Evolutionary conservation across 2,888 invertebrate genomes (phyloP).

Genomic region (Cremastinae sp.): DNA sequence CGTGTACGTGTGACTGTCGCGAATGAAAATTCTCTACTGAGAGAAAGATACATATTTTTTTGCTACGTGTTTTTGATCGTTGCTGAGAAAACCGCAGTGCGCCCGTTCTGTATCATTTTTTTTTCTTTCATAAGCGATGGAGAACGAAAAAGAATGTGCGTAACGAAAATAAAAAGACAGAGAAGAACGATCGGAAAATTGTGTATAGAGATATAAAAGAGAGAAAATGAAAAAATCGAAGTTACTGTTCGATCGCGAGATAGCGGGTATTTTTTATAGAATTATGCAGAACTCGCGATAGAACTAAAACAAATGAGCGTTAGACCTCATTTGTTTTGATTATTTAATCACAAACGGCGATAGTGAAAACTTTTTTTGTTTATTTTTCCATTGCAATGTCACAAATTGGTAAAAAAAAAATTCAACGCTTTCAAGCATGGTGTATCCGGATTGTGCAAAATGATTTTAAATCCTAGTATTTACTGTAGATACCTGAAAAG

Average conservation of each 20-base stretch:
- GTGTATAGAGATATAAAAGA: conserved; percentile 23
- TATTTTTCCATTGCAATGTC: neutral
- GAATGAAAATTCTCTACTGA: conserved; percentile 19
- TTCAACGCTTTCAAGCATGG: neutral
- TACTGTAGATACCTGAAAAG: conserved; percentile 37
- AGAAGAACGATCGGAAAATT: conserved; percentile 24
- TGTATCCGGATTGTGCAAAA: neutral
- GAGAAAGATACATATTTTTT: conserved; percentile 8
- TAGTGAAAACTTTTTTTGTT: conserved; percentile 14
- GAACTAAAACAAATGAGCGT: conserved; percentile 43
- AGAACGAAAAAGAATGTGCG: neutral
- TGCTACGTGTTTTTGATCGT: conserved; percentile 18
- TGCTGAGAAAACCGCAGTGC: conserved; percentile 6
- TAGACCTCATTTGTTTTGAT: conserved; percentile 1
- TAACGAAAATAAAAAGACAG: conserved; percentile 7
- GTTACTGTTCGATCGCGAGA: conserved; percentile 28
- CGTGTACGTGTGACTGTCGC: neutral
- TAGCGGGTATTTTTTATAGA: conserved; percentile 58
- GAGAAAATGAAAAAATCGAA: conserved; percentile 11
- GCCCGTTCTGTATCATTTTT: neutral
- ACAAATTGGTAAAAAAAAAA: neutral
- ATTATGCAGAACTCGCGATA: conserved; percentile 31
- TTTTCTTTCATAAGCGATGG: neutral
- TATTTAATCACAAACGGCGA: neutral
- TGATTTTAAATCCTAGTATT: conserved; percentile 4